Evolutionary conservation across 2,113 vertebrate genomes (phyloP).

Genomic region (Heterochromis multidens): DNA sequence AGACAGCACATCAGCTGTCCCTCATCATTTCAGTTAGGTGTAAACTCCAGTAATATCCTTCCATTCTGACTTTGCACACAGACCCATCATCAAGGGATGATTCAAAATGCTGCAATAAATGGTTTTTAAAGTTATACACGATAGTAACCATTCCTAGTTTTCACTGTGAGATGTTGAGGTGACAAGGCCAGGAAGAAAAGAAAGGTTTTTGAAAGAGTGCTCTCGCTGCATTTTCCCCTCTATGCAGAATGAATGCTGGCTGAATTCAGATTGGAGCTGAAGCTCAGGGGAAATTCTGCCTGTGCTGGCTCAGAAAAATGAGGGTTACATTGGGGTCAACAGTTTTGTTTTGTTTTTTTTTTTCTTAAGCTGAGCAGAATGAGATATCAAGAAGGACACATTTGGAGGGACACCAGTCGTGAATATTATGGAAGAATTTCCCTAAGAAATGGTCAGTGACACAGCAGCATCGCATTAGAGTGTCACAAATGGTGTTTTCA

Average conservation of each 20-base stretch:
- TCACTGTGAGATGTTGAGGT: background rate
- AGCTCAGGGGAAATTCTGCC: conserved; percentile 26
- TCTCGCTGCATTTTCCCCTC: conserved; percentile 23
- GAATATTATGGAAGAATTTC: background rate
- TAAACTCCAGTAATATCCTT: background rate
- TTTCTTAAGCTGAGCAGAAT: background rate
- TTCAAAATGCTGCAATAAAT: background rate
- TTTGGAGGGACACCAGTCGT: background rate
- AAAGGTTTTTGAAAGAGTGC: background rate
- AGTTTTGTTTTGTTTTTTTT: background rate
- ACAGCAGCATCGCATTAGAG: background rate
- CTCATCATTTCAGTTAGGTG: background rate
- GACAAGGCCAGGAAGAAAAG: background rate
- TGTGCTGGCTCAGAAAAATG: conserved; percentile 1
- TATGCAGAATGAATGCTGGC: background rate
- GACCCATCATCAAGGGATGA: background rate
- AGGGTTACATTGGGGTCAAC: background rate
- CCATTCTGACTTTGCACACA: background rate
- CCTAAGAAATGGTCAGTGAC: background rate
- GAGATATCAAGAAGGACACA: background rate
- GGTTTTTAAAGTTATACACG: background rate
- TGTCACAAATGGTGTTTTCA: background rate
- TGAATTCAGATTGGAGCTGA: conserved; percentile 17
- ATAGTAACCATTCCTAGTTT: background rate
- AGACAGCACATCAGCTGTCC: background rate